These are phyloP conservation scores for Phyllotreta striolata DNA, from an alignment of 2,888 invertebrate species.

Conservation along the genomic window DNA sequence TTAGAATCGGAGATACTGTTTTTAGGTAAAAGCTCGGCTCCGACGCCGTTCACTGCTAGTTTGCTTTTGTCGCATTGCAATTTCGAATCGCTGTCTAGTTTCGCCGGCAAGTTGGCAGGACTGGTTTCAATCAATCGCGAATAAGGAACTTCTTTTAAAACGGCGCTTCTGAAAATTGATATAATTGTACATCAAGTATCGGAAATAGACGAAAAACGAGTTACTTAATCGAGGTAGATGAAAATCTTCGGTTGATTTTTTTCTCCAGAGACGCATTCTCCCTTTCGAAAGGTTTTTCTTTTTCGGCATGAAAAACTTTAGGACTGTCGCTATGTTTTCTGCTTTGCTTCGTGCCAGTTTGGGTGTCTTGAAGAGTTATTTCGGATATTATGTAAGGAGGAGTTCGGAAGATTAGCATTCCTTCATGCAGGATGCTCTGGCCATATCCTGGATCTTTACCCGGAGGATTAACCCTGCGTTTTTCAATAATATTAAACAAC, in stretches of 20 bases:
- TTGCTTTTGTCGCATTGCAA: conserved; percentile 66
- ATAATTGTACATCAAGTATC: not conserved
- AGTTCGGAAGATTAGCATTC: conserved; percentile 88
- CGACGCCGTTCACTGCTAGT: conserved; percentile 59
- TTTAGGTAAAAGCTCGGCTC: conserved; percentile 68
- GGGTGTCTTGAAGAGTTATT: conserved; percentile 76
- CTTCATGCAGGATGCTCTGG: conserved; percentile 89
- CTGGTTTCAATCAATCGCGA: conserved; percentile 78
- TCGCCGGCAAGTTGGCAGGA: conserved; percentile 61
- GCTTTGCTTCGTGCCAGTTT: conserved; percentile 37
- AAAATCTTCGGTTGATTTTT: conserved; percentile 66
- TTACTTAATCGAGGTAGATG: conserved; percentile 69
- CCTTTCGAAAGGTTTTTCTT: conserved; percentile 48
- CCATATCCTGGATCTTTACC: conserved; percentile 91
- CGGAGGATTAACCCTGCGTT: conserved; percentile 72
- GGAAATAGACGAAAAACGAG: conserved; percentile 35
- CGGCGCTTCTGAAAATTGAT: conserved; percentile 48
- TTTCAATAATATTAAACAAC: conserved; percentile 9
- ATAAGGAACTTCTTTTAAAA: conserved; percentile 75
- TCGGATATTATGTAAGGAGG: conserved; percentile 85
- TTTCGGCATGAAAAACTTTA: conserved; percentile 45
- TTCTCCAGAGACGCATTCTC: conserved; percentile 53
- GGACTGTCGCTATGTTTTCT: conserved; percentile 47
- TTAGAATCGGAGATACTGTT: conserved; percentile 88
- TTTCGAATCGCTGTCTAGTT: conserved; percentile 77